These are phyloP conservation scores for Euphydryas editha DNA, from an alignment of 2,888 invertebrate genomes.

Conservation along the genomic window DNA sequence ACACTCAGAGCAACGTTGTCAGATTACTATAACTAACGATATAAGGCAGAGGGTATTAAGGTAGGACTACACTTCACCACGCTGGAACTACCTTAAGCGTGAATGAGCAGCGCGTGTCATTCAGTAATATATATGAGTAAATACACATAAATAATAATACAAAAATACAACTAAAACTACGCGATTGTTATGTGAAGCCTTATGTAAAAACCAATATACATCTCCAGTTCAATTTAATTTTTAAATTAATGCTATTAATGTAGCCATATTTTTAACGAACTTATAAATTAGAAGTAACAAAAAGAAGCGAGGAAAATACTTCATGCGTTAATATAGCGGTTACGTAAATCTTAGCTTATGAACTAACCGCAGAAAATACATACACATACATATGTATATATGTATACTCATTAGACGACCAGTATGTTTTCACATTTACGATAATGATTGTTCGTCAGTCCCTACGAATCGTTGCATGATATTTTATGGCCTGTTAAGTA, in stretches of 20 bases:
- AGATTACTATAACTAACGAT: no score
- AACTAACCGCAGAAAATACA: slow-evolving; percentile 8
- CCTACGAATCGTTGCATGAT: no score
- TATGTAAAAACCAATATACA: neutral
- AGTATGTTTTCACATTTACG: no score
- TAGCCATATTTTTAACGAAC: slow-evolving; percentile 5
- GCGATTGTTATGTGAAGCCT: neutral
- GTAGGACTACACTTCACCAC: no score
- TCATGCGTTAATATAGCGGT: slow-evolving; percentile 21
- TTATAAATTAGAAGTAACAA: slow-evolving; percentile 8
- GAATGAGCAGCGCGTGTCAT: no score
- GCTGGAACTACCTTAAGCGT: no score
- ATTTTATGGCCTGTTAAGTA: no score
- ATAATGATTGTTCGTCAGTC: no score
- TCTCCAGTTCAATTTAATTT: slow-evolving; percentile 6
- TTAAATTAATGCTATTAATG: neutral
- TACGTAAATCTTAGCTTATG: slow-evolving; percentile 23
- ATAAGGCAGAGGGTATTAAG: neutral
- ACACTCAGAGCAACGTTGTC: no score
- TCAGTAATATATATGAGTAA: neutral
- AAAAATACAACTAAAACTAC: neutral
- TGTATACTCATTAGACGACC: no score
- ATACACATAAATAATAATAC: neutral
- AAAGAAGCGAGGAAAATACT: slow-evolving; percentile 20
- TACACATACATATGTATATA: slow-evolving; percentile 1